These are phyloP conservation scores for Tenthredo distinguenda DNA, from an alignment of 2,888 invertebrate species.

Conservation along the genomic window DNA sequence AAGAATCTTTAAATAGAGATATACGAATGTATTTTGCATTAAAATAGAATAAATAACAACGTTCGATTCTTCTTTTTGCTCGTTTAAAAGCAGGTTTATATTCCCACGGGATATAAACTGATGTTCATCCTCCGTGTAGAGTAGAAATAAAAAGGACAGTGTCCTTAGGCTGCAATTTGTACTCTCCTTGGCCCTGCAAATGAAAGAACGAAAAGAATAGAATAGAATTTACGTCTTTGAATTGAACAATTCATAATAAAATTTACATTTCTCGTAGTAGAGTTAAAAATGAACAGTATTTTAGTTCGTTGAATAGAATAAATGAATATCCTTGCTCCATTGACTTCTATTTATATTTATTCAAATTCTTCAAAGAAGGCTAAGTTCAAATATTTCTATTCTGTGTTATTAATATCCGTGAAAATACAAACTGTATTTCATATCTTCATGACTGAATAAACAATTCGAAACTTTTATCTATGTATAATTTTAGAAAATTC, in stretches of 20 bases:
- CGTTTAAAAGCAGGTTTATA: background rate
- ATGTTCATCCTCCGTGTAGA: conserved; percentile 86
- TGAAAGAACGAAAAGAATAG: background rate
- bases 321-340: background rate
- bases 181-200: conserved; percentile 85
- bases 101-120: background rate
- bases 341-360: background rate
- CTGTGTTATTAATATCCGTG: background rate
- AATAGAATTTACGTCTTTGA: background rate
- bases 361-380: background rate
- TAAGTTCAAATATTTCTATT: background rate
- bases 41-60: conserved; percentile 37
- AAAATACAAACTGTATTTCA: background rate
- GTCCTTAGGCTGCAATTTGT: conserved; percentile 85
- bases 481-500: background rate
- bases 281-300: background rate
- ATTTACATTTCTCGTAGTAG: background rate
- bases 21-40: conserved; percentile 4
- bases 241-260: background rate
- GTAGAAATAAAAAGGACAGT: conserved; percentile 91
- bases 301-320: background rate
- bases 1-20: background rate
- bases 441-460: background rate
- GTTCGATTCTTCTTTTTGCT: background rate
- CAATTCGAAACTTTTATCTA: background rate